Evolutionary conservation across 2,797 vertebrate species (phyloP), one percentile per base, ranked within the genome.

Genomic region (Trematomus bernacchii): DNA sequence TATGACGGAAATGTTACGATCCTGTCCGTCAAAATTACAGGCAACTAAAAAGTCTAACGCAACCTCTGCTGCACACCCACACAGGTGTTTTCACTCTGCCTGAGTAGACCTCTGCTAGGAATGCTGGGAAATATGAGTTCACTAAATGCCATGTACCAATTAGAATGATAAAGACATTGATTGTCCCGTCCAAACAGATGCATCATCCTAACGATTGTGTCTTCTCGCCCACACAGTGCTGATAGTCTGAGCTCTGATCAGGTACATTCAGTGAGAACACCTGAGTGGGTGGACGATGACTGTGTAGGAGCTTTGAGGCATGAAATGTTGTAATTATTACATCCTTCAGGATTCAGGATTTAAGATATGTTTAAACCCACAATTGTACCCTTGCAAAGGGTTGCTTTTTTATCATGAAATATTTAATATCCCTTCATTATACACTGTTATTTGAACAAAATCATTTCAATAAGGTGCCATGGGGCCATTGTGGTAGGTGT

Each of bases 191-290:
- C 5, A 12, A 37, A 51, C 53, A 55, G 30, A 47, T 43, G 4
- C 43, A 62, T 6, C 0, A 50, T 6, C 13, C 11, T 6, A 51
- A 64, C 1, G 13, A 8, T 11, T 47, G 37, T 42, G 11, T 33
- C 46, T 62, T 6, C 19, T 15, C 16, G 2, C 47, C 53, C n/a
- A 68, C 51, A n/a, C 51, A 62, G 33, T 66, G 3, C 11, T 40
- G 62, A 72, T 18, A 33, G 46, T 47, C n/a, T 60, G 33, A 27
- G 16, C 30, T 40, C 7, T 30, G 23, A 68, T 69, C 60, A 6
- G 50, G 21, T 47, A 11, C 43, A 66, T 46, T 14, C n/a, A 44
- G 37, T 42, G 16, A 66, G 62, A 66, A 47, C 37, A 70, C 10
- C n/a, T 11, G 44, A 53, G 75, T 58, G 44, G 80, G 61, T 57